These are phyloP conservation scores for Bombyx mori DNA, from an alignment of 1,140 invertebrate species.

Conservation along the genomic window ASM3026992v2 NC_085127.1:4838501-4839000, in stretches of 20 bases:
- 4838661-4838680: no score
- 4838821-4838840: slow-evolving; percentile 58
- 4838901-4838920: slow-evolving; percentile 57
- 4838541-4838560: no score
- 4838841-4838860: slow-evolving; percentile 67
- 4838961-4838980: slow-evolving; percentile 13
- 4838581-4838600: no score
- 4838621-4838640: no score
- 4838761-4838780: slow-evolving; percentile 68
- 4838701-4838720: slow-evolving; percentile 49
- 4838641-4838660: no score
- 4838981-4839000: not conserved
- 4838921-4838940: slow-evolving; percentile 24
- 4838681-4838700: no score
- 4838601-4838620: no score
- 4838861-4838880: slow-evolving; percentile 59
- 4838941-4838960: slow-evolving; percentile 17
- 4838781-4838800: slow-evolving; percentile 53
- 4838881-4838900: slow-evolving; percentile 67
- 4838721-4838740: slow-evolving; percentile 55
- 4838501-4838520: no score
- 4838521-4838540: no score
- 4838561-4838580: no score
- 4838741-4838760: slow-evolving; percentile 51
- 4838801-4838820: slow-evolving; percentile 68